Conservation (phyloP, 2,888 invertebrate genomes). For the Bellardia bayeri region DNA sequence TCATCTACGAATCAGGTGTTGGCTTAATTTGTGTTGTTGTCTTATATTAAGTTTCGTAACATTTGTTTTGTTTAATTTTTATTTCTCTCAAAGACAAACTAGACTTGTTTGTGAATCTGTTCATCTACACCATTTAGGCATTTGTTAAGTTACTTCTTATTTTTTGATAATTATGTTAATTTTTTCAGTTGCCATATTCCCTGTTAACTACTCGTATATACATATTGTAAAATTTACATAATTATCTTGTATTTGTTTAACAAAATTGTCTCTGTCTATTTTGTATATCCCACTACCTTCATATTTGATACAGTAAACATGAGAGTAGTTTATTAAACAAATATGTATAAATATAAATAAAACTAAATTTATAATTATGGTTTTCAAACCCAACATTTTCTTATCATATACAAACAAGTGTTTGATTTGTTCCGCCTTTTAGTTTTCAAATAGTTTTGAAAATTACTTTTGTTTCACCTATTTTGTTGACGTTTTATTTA, state of each 20-base stretch:
- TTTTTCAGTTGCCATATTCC: slow-evolving; percentile 24
- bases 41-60: slow-evolving; percentile 4
- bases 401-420: slow-evolving; percentile 56
- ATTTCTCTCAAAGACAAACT: slow-evolving; percentile 10
- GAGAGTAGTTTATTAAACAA: slow-evolving; percentile 57
- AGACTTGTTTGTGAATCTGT: slow-evolving; percentile 40
- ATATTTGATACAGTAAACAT: slow-evolving; percentile 41
- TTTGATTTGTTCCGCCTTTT: slow-evolving; percentile 63
- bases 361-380: not conserved
- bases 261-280: slow-evolving; percentile 46
- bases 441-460: slow-evolving; percentile 18
- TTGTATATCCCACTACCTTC: slow-evolving; percentile 24
- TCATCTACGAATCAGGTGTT: slow-evolving; percentile 71
- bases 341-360: slow-evolving; percentile 34
- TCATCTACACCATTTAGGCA: not conserved
- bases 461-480: slow-evolving; percentile 46
- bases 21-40: slow-evolving; percentile 62
- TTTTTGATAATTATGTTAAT: slow-evolving; percentile 59
- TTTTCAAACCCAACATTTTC: not conserved
- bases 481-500: slow-evolving; percentile 59
- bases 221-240: slow-evolving; percentile 57
- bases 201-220: not conserved
- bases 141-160: slow-evolving; percentile 49
- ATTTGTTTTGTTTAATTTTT: not conserved
- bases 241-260: slow-evolving; percentile 58